Conservation (phyloP, 2,888 invertebrate genomes). For the Ptychoptera albimana region DNA sequence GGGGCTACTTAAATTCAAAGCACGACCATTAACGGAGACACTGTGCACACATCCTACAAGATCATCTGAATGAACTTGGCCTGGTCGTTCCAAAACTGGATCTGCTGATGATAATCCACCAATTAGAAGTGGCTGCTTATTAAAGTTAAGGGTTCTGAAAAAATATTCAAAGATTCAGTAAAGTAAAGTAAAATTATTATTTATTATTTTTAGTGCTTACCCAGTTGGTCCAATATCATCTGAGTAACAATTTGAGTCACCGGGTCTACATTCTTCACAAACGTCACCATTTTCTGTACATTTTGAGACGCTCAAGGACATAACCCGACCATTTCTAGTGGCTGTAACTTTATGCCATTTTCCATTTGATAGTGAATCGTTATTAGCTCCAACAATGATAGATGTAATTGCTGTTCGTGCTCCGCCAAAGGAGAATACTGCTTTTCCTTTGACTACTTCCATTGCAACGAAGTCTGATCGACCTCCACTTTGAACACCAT, state of each 20-base stretch:
- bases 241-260: conserved; percentile 65
- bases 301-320: conserved; percentile 64
- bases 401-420: conserved; percentile 76
- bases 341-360: conserved; percentile 86
- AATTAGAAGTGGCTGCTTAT: conserved; percentile 69
- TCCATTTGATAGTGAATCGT: conserved; percentile 60
- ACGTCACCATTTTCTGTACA: conserved; percentile 76
- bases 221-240: conserved; percentile 78
- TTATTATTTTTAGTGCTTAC: conserved; percentile 36
- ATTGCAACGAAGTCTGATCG: conserved; percentile 86
- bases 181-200: not conserved
- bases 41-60: conserved; percentile 89
- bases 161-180: conserved; percentile 7
- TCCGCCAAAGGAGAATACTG: conserved; percentile 80
- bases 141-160: conserved; percentile 78
- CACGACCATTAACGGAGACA: conserved; percentile 71
- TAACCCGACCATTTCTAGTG: conserved; percentile 75
- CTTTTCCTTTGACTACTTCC: conserved; percentile 69
- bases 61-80: conserved; percentile 83
- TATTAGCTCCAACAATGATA: conserved; percentile 45
- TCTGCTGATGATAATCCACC: conserved; percentile 76
- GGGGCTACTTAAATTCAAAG: conserved; percentile 66
- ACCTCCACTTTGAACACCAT: conserved; percentile 73
- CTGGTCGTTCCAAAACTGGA: conserved; percentile 73
- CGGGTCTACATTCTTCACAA: conserved; percentile 74